Evolutionary conservation across 2,113 vertebrate genomes (phyloP), one percentile per base, ranked within the genome.

Genomic region (Prunella himalayana): DNA sequence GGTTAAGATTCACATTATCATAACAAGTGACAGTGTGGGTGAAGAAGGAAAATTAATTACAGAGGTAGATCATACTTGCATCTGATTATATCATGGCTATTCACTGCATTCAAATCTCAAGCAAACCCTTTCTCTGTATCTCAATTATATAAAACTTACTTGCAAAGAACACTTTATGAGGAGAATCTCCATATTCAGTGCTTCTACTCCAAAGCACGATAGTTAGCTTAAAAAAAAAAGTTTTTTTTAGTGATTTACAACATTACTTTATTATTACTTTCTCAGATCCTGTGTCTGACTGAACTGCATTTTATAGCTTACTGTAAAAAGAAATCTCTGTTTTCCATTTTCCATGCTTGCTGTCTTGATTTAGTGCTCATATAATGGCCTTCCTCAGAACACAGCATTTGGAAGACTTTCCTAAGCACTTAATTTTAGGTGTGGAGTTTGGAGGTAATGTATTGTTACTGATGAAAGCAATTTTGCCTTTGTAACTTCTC

Each of bases 351-450:
- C 93, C 94, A 94, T 87, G 88, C 51, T 71, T 83, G 25, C 63
- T 91, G 54, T 86, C 92, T 92, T 97, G 90, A 96, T 96, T 96
- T 94, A 94, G 91, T 91, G 65, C 95, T 96, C 75, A 57, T 92
- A 80, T 83, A 94, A 95, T 94, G 83, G 83, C 57, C 75, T 96
- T 95, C 86, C 92, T 97, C 88, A 94, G 90, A 95, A 80, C 56
- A 88, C 94, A 94, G 92, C 51, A 71, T 86, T 93, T 63, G 76
- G 61, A 97, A 94, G 71, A 79, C 69, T 94, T 97, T 97, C 61
- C 57, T 96, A 88, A 96, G 90, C 90, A 90, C 72, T 92, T 87
- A 85, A 88, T 96, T 94, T 96, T 94, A 95, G 90, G 49, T 95
- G 82, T 81, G 86, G 80, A 63, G 57, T 96, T 94, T 90, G 76